These are phyloP conservation scores for Myodes glareolus DNA, from an alignment of 2,113 vertebrate species.

Conservation along the genomic window DNA sequence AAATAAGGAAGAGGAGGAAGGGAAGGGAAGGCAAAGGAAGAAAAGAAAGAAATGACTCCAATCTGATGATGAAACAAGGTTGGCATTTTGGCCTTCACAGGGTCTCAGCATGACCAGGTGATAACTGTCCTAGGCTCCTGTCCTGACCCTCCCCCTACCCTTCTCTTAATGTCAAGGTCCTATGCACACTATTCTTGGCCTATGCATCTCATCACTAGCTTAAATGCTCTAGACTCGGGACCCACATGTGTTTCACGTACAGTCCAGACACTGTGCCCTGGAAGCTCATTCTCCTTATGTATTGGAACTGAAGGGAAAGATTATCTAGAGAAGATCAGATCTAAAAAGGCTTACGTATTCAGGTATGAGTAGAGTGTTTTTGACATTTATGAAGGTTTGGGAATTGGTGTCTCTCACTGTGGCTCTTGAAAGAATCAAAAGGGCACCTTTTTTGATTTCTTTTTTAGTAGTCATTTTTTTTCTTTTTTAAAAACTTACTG, in stretches of 20 bases:
- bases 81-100: neutral
- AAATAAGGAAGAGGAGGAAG: neutral
- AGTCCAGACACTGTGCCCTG: neutral
- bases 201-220: neutral
- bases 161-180: neutral
- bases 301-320: slow-evolving; percentile 24
- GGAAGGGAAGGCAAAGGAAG: neutral
- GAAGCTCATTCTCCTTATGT: neutral
- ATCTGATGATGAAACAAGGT: neutral
- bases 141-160: neutral
- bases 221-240: neutral
- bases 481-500: too few relatives aligned
- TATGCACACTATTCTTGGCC: neutral
- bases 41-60: neutral
- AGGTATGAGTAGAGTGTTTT: neutral
- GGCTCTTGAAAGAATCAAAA: neutral
- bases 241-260: neutral
- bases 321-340: neutral
- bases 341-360: neutral
- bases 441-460: neutral
- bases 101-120: neutral
- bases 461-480: too few relatives aligned
- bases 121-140: neutral
- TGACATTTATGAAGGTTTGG: slow-evolving; percentile 33
- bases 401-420: neutral